Percentiles rank a stretch among this genome's conserved stretches.
These are phyloP conservation scores for Romanogobio albipinnatus DNA, from an alignment of 2,113 vertebrate genomes.

Conservation along the genomic window DNA sequence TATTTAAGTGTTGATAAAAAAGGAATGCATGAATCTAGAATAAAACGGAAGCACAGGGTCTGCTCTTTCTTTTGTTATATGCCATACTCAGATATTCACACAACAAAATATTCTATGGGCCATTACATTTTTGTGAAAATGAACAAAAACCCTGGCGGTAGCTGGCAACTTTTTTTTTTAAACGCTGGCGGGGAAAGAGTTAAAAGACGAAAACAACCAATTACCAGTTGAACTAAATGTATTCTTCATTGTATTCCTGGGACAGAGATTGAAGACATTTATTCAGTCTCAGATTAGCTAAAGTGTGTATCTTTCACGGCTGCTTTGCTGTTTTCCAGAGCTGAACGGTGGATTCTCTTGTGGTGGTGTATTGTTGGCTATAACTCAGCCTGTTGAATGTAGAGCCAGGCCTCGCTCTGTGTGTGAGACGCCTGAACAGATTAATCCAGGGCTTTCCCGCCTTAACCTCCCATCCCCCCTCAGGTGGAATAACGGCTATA, in stretches of 20 bases:
- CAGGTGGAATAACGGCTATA: slow-evolving; percentile 14
- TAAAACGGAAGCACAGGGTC: too few relatives aligned
- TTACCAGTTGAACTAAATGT: not conserved
- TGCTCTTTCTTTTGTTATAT: too few relatives aligned
- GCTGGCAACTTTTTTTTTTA: too few relatives aligned
- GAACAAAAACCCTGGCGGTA: too few relatives aligned
- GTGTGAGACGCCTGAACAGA: not conserved
- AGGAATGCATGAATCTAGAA: too few relatives aligned
- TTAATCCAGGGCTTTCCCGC: slow-evolving; percentile 24
- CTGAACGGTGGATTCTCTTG: not conserved
- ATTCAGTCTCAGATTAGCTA: not conserved
- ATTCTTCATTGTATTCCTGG: not conserved
- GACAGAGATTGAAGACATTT: not conserved
- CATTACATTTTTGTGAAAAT: too few relatives aligned
- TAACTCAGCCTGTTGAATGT: slow-evolving; percentile 3
- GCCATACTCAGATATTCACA: too few relatives aligned
- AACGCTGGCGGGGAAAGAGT: too few relatives aligned
- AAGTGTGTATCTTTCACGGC: not conserved
- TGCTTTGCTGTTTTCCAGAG: slow-evolving; percentile 1
- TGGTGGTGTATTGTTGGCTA: not conserved
- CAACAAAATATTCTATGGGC: too few relatives aligned
- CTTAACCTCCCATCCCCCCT: slow-evolving; percentile 29
- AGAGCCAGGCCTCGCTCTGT: not conserved
- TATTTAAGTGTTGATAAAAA: too few relatives aligned
- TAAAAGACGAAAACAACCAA: not conserved